Conservation (phyloP, 2,888 invertebrate species). For the Ommatoiulus sabulosus region DNA sequence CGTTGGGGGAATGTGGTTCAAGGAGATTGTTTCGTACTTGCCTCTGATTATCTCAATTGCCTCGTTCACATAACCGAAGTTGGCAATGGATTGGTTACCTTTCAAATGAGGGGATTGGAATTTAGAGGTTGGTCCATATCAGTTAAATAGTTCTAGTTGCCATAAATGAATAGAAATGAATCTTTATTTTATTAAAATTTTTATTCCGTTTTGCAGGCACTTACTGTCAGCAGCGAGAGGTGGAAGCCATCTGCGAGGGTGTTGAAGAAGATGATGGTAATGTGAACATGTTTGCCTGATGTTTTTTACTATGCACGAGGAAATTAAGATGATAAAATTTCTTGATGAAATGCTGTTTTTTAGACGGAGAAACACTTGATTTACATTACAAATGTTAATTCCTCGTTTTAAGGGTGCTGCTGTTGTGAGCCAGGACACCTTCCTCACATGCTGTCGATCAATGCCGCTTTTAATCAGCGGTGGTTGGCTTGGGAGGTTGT, state of each 20-base stretch:
- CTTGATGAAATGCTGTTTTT: no score
- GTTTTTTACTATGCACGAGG: no score
- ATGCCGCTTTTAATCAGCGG: conserved; percentile 96
- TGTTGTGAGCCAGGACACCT: conserved; percentile 91
- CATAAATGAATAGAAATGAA: neutral
- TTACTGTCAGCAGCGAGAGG: conserved; percentile 98
- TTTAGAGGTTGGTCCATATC: conserved; percentile 76
- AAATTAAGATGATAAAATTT: no score
- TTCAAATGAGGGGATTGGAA: conserved; percentile 96
- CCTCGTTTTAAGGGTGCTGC: conserved; percentile 76
- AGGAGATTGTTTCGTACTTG: conserved; percentile 98
- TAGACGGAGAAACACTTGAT: no score
- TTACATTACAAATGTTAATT: neutral
- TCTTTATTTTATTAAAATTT: neutral
- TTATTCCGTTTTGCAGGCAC: conserved; percentile 73
- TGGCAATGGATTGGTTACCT: conserved; percentile 97
- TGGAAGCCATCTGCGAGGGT: conserved; percentile 98
- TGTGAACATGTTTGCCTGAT: conserved; percentile 59
- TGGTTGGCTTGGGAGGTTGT: conserved; percentile 99
- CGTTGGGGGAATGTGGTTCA: conserved; percentile 97
- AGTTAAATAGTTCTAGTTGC: neutral
- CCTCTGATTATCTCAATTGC: conserved; percentile 98
- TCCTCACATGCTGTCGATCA: conserved; percentile 89
- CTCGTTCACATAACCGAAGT: conserved; percentile 97
- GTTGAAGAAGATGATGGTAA: conserved; percentile 93